These are phyloP conservation scores for Pandemis corylana DNA, from an alignment of 2,888 invertebrate genomes.

Conservation along the genomic window DNA sequence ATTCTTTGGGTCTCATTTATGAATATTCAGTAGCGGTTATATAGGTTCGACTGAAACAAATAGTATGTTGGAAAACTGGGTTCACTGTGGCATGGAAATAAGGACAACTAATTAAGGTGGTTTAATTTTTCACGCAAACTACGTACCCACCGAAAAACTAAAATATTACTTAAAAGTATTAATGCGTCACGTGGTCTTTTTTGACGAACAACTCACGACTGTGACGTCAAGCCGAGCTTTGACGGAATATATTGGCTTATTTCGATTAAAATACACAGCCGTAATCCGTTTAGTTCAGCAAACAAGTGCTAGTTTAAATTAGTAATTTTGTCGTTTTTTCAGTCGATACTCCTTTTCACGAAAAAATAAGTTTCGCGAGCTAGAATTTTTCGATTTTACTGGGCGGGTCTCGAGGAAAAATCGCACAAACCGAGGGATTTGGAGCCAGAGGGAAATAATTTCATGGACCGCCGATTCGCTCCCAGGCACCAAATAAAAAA, in stretches of 20 bases:
- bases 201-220: too few relatives aligned
- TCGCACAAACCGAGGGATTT: neutral
- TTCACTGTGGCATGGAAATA: neutral
- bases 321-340: neutral
- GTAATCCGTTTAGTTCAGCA: too few relatives aligned
- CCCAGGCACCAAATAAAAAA: neutral
- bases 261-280: too few relatives aligned
- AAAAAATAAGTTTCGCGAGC: neutral
- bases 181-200: too few relatives aligned
- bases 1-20: conserved; percentile 19
- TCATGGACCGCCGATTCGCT: conserved; percentile 5
- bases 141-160: too few relatives aligned
- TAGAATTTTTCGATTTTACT: neutral
- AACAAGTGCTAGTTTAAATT: too few relatives aligned
- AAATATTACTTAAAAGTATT: too few relatives aligned
- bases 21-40: conserved; percentile 15
- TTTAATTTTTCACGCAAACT: too few relatives aligned
- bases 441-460: conserved; percentile 1
- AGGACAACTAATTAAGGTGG: neutral
- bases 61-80: neutral
- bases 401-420: neutral
- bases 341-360: too few relatives aligned
- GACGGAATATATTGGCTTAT: too few relatives aligned
- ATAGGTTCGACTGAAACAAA: neutral
- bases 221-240: too few relatives aligned